Conservation (phyloP, 2,888 invertebrate genomes). For the Trachelus stipa region DNA sequence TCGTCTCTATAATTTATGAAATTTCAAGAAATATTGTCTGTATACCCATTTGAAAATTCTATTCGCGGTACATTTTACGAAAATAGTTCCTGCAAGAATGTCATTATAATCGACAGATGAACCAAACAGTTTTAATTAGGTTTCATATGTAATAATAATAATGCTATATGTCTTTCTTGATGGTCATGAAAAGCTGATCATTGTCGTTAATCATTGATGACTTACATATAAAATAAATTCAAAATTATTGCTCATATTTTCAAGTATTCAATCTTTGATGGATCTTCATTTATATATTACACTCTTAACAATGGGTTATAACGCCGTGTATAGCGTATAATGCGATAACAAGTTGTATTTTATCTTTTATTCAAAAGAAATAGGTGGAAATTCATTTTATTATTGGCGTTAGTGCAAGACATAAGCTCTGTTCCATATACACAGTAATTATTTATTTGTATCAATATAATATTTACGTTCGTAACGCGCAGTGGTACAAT, state of each 20-base stretch:
- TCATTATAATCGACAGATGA: background rate
- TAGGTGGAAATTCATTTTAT: background rate
- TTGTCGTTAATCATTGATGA: background rate
- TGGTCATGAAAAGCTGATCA: background rate
- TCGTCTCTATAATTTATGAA: background rate
- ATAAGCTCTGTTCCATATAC: conserved; percentile 34
- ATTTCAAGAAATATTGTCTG: background rate
- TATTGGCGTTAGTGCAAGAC: background rate
- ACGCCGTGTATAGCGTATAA: background rate
- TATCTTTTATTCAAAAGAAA: background rate
- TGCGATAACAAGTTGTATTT: background rate
- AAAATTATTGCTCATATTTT: background rate
- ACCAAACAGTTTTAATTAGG: background rate
- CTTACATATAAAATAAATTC: background rate
- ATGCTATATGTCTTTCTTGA: background rate
- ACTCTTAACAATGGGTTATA: background rate
- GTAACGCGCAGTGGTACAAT: background rate
- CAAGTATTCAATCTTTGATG: background rate
- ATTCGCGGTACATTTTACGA: background rate
- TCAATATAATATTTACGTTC: background rate
- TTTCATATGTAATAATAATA: background rate
- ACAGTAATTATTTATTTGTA: conserved; percentile 27
- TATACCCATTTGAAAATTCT: background rate
- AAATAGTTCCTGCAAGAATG: background rate
- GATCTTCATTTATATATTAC: background rate